Conservation (phyloP, 2,113 vertebrate species). For the Brevimyrus niger region DNA sequence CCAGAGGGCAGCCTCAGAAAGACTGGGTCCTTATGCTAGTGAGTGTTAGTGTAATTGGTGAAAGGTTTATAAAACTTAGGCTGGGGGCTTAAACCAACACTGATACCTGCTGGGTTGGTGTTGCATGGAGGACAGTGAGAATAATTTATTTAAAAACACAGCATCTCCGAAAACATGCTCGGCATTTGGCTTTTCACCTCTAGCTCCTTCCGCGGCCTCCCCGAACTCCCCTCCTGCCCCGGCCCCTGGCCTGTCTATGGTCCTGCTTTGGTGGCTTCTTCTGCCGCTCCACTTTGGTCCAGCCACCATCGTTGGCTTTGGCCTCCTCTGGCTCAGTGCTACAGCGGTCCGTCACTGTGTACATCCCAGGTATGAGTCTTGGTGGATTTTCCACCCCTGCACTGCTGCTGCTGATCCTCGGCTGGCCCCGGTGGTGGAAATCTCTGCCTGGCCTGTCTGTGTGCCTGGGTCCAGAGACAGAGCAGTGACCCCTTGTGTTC, state of each 20-base stretch:
- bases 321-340: constrained; percentile 55
- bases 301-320: constrained; percentile 73
- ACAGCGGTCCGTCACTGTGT: constrained; percentile 44
- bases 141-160: no score
- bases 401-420: constrained; percentile 48
- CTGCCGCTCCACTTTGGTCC: constrained; percentile 81
- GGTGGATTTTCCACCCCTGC: constrained; percentile 33
- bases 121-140: neutral
- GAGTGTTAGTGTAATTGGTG: neutral
- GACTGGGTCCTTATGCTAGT: neutral
- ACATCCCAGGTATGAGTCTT: constrained; percentile 76
- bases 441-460: constrained; percentile 42
- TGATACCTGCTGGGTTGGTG: neutral
- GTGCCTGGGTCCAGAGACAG: constrained; percentile 33
- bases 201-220: constrained; percentile 62
- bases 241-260: constrained; percentile 57
- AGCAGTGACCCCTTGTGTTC: constrained; percentile 28
- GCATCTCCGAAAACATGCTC: neutral
- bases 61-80: neutral
- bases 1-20: neutral
- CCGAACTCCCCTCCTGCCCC: constrained; percentile 65
- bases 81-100: neutral
- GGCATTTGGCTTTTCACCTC: constrained; percentile 9
- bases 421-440: constrained; percentile 49
- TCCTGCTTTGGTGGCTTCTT: constrained; percentile 71